phyloP scores from a whole-genome alignment of 2,113 vertebrate species.

The Oryzias curvinotus region DNA sequence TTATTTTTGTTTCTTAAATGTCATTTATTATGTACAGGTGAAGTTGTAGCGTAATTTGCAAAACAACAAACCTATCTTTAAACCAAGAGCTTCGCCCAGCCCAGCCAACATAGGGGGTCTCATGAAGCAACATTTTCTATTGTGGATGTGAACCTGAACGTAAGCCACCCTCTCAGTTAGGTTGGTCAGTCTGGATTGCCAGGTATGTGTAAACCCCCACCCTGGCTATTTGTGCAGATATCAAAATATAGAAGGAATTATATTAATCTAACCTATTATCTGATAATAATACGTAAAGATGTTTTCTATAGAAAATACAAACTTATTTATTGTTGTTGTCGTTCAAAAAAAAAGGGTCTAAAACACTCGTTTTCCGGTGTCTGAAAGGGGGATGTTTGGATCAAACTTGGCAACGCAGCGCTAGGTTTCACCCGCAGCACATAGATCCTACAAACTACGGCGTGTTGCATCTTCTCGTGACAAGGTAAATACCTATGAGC shows the following conservation, averaged over 20 bases:
- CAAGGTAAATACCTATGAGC: slow-evolving; percentile 36
- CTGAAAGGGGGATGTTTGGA: slow-evolving; percentile 22
- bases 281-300: neutral
- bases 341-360: neutral
- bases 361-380: neutral
- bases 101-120: slow-evolving; percentile 24
- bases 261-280: neutral
- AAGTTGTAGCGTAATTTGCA: no score
- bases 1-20: no score
- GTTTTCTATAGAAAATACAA: neutral
- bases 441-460: slow-evolving; percentile 42
- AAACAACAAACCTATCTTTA: no score
- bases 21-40: no score
- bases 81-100: neutral
- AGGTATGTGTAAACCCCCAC: slow-evolving; percentile 18
- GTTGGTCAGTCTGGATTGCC: slow-evolving; percentile 44
- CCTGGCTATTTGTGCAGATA: neutral
- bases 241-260: neutral
- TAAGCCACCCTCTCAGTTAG: slow-evolving; percentile 18
- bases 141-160: slow-evolving; percentile 64
- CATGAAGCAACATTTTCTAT: slow-evolving; percentile 43
- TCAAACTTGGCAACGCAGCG: slow-evolving; percentile 50
- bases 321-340: neutral
- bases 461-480: slow-evolving; percentile 41
- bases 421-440: slow-evolving; percentile 40